These are phyloP conservation scores for Pyrrhosoma nymphula DNA, from an alignment of 2,888 invertebrate species.

Conservation along the genomic window DNA sequence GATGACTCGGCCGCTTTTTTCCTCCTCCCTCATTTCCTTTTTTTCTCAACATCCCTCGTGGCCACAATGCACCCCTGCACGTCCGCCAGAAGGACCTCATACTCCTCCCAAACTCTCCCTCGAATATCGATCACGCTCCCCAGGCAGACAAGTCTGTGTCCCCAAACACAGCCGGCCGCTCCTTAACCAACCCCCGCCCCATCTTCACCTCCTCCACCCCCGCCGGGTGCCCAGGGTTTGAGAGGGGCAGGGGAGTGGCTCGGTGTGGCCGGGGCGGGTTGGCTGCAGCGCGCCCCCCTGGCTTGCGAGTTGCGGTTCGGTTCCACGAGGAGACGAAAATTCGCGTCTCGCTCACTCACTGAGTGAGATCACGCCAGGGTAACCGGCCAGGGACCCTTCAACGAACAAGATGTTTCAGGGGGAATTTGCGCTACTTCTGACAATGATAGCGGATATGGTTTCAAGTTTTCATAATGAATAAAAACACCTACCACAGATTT, in stretches of 20 bases:
- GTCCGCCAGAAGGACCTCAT: not conserved
- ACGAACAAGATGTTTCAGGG: too few species aligned
- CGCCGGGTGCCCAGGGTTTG: not conserved
- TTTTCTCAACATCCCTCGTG: not conserved
- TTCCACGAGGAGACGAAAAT: not conserved
- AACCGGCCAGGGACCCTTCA: too few species aligned
- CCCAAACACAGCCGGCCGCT: slow-evolving; percentile 39
- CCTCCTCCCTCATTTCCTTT: not conserved
- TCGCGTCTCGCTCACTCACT: not conserved
- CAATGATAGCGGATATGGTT: too few species aligned
- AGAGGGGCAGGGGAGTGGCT: not conserved
- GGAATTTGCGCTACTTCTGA: too few species aligned
- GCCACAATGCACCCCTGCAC: slow-evolving; percentile 14
- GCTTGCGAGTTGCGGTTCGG: not conserved
- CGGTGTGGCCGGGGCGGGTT: not conserved
- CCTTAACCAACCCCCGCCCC: not conserved
- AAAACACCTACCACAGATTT: too few species aligned
- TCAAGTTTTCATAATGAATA: too few species aligned
- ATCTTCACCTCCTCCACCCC: not conserved
- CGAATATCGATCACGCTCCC: slow-evolving; percentile 39
- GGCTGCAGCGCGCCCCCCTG: not conserved
- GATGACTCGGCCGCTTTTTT: not conserved
- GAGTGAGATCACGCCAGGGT: too few species aligned
- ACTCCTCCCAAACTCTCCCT: not conserved
- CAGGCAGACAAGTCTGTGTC: slow-evolving; percentile 35